Evolutionary conservation across 2,113 vertebrate species (phyloP), one percentile per base, ranked within the genome.

Genomic region (Rhinoderma darwinii): DNA sequence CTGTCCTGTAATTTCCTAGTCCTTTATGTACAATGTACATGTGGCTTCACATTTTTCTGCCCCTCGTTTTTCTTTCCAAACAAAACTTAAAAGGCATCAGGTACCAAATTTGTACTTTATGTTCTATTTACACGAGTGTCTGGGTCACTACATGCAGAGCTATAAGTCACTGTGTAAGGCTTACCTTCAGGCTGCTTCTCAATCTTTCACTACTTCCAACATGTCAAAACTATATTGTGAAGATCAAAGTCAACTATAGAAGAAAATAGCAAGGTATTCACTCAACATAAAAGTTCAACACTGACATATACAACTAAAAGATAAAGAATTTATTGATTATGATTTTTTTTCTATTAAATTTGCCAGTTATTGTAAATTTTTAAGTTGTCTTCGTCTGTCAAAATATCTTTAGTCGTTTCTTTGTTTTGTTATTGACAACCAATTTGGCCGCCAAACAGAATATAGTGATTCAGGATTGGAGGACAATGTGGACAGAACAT

Each of bases 181-280:
- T 54, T 59, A 80, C 77, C 77, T 80, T n/a, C 51, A 80, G 77
- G 77, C 77, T 56, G 51, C 77, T 80, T 22, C 51, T 37, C 50
- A 80, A 80, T 59, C 51, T 59, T 39, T 56, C 22, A 56, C 51
- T 59, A 54, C 32, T 80, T 80, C 76, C 51, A 80, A 80, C 51
- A 80, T 80, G 77, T 80, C 77, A 80, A 78, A 80, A 80, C 77
- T 39, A 80, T 80, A 59, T 80, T 80, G 25, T 56, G 35, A 56
- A 59, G 50, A 80, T 80, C 77, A 80, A 80, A 80, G 50, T 56
- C 4, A 35, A 25, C 77, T 56, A 32, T 80, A 59, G 51, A 25
- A 39, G 51, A 59, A 56, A 80, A 59, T 10, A n/a, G 77, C 20
- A 25, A 56, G 50, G 32, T 54, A 80, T 59, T 25, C 22, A 80